Conservation (phyloP, 2,888 invertebrate genomes). For the Phyto melanocephala region DNA sequence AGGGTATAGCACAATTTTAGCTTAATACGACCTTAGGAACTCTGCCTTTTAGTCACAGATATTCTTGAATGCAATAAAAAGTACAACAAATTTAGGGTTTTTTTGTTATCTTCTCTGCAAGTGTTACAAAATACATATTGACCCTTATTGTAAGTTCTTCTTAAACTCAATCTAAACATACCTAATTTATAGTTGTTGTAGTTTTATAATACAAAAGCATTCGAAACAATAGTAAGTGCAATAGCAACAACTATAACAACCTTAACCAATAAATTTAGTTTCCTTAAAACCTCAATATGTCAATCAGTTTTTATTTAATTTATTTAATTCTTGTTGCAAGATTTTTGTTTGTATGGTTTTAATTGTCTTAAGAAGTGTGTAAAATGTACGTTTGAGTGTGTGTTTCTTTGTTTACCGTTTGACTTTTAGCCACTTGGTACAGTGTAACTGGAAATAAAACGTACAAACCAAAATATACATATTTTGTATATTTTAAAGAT, state of each 20-base stretch:
- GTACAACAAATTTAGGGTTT: too few species aligned
- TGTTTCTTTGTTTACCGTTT: neutral
- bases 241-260: constrained; percentile 11
- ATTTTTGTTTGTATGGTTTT: constrained; percentile 5
- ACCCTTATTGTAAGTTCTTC: too few species aligned
- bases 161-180: too few species aligned
- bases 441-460: neutral
- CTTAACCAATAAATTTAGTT: constrained; percentile 33
- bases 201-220: neutral
- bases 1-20: too few species aligned
- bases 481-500: too few species aligned
- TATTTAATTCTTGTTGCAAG: constrained; percentile 35
- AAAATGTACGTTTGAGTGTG: neutral
- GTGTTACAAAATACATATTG: too few species aligned
- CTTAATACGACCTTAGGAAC: too few species aligned
- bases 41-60: too few species aligned
- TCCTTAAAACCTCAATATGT: constrained; percentile 47
- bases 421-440: neutral
- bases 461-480: neutral
- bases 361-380: constrained; percentile 7
- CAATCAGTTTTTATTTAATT: constrained; percentile 49
- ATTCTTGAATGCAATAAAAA: too few species aligned
- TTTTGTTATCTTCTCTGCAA: too few species aligned
- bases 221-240: neutral
- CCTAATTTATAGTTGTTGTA: neutral